phyloP scores from a whole-genome alignment of 2,113 vertebrate genomes.

The Halcyon malimbica region DNA sequence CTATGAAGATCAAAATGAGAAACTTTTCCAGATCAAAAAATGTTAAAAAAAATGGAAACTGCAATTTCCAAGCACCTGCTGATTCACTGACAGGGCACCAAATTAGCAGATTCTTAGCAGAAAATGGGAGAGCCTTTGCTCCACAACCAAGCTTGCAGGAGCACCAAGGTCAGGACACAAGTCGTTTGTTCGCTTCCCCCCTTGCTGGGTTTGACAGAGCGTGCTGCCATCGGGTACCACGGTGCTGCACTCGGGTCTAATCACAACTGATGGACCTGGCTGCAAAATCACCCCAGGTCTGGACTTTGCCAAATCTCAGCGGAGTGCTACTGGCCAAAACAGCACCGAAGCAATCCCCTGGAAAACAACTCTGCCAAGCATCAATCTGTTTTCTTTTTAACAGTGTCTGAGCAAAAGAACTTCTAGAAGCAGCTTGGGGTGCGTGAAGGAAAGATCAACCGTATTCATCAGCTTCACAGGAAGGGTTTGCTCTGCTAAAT shows the following conservation, averaged over 20 bases:
- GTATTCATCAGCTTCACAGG: rapidly evolving
- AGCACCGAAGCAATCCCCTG: not conserved
- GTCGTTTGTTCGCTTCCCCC: not conserved
- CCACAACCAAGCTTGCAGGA: not conserved
- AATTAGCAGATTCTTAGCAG: not conserved
- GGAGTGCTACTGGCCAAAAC: not conserved
- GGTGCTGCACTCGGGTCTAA: not conserved
- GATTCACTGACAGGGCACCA: not conserved
- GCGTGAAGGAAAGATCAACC: not conserved
- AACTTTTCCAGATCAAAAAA: not conserved
- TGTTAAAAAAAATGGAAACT: not conserved
- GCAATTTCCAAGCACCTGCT: not conserved
- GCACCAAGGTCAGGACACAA: not conserved
- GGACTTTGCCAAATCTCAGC: not conserved
- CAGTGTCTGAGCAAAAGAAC: not conserved
- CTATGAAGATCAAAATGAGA: not conserved
- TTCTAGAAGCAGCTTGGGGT: not conserved
- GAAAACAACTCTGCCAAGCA: not conserved
- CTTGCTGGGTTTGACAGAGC: not conserved
- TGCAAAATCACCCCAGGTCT: not conserved
- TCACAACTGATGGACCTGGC: not conserved
- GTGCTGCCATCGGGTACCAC: not conserved
- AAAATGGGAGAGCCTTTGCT: not conserved
- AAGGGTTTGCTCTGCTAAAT: not conserved
- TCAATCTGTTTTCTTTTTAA: not conserved